Conservation (phyloP, 2,888 invertebrate species). For the Calameuta pallipes region DNA sequence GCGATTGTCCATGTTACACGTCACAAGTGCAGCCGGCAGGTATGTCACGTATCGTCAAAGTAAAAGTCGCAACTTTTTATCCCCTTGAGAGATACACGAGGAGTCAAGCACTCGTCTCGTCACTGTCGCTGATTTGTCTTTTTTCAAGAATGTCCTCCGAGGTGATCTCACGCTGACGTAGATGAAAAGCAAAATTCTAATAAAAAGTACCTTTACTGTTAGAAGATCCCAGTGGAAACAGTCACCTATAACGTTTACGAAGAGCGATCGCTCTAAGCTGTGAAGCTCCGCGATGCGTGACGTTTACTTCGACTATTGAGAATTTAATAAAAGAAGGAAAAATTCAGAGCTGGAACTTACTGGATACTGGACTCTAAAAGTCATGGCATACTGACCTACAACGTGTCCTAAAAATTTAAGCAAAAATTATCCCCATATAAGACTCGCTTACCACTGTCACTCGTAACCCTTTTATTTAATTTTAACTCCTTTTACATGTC, state of each 20-base stretch:
- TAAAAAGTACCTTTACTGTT: background rate
- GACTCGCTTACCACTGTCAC: background rate
- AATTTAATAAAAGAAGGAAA: conserved; percentile 8
- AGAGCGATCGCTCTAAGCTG: background rate
- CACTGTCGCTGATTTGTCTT: background rate
- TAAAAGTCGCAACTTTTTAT: conserved; percentile 1
- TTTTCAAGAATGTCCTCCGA: background rate
- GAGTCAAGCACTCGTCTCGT: background rate
- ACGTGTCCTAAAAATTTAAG: background rate
- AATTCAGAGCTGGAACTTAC: background rate
- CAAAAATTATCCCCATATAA: background rate
- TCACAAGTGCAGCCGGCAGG: background rate
- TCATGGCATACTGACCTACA: conserved; percentile 59
- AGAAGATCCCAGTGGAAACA: background rate
- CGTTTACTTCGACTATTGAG: conserved; percentile 3
- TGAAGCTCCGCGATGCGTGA: conserved; percentile 1
- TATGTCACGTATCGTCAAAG: background rate
- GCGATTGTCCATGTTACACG: background rate
- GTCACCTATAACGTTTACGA: background rate
- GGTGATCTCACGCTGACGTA: background rate
- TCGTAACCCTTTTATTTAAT: background rate
- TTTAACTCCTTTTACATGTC: background rate
- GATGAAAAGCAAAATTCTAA: background rate
- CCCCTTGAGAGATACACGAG: background rate
- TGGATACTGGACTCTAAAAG: conserved; percentile 35